Base-by-base conservation (phyloP, 2,888 invertebrate species). In the Allygus modestus region DNA sequence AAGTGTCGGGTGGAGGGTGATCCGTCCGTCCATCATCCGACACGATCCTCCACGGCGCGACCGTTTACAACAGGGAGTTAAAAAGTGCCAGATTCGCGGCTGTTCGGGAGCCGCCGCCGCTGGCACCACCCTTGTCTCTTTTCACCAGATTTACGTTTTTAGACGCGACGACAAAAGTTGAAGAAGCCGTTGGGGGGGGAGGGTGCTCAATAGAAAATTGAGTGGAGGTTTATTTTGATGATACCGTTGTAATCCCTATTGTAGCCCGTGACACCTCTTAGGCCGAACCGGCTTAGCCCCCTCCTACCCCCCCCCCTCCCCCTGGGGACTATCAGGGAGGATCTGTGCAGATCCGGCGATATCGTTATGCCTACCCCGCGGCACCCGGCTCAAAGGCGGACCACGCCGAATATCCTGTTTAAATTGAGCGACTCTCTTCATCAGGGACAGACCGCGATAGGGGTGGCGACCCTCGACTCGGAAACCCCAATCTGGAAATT, bases 221-320 rank as follows among this genome's bases (percentile, higher is more conserved):
- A 77, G 77, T 77, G 77, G 77, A 77, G 77, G 77, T 77, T 77
- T 77, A 77, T 77, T 77, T 77, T 77, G 77, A 77, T 77, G 77
- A 77, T 77, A 77, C 77, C 77, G 77, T 77, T 77, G 77, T 77
- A 77, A 77, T 77, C 77, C 77, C 77, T 46, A 46, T 77, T 77
- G 77, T 77, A 46, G 77, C 28, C 46, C 51, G 17, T 71, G 71
- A 73, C 75, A 79, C 83, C 83, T 54, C 82, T 82, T 84, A 82
- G 84, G 65, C 41, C 82, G 65, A 58, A 75, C 71, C 65, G 83
- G 83, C 58, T 71, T 46, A 73, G 73, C 75, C 51, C 26, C 54
- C 17, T 1, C 73, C 33, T n/a, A 0, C 84, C 65, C 61, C 43
- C 37, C 11, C 26, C 31, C 37, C 1, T 37, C 2, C 31, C 9